phyloP scores from a whole-genome alignment of 2,113 vertebrate species.

The Bungarus multicinctus region DNA sequence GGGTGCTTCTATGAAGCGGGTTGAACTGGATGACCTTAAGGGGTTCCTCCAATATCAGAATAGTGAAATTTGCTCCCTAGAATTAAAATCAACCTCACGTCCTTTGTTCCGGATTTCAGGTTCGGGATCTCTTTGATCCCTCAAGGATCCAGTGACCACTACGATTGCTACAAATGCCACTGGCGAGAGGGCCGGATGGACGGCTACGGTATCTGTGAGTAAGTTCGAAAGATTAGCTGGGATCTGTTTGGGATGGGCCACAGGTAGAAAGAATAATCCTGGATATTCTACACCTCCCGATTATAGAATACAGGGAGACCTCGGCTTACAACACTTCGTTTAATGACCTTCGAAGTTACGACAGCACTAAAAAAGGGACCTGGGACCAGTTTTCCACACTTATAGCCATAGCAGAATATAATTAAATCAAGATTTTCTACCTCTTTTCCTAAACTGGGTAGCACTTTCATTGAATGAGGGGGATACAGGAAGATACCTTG shows the following conservation, averaged over 20 bases:
- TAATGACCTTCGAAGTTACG: too few relatives aligned
- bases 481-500: background rate
- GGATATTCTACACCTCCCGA: background rate
- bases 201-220: constrained; percentile 81
- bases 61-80: background rate
- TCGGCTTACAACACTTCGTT: too few relatives aligned
- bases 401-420: too few relatives aligned
- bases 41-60: background rate
- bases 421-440: background rate
- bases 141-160: constrained; percentile 55
- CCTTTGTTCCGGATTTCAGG: constrained; percentile 30
- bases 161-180: constrained; percentile 81
- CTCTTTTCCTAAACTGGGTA: background rate
- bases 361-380: too few relatives aligned
- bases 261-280: background rate
- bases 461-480: background rate
- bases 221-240: constrained; percentile 51
- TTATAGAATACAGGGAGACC: background rate
- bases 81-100: background rate
- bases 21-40: background rate
- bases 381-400: too few relatives aligned
- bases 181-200: constrained; percentile 70
- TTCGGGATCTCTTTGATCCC: constrained; percentile 77
- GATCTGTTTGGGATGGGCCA: background rate
- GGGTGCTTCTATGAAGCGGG: background rate